Evolutionary conservation across 2,797 vertebrate species (phyloP), one percentile per base, ranked within the genome.

Genomic region (Triplophysa yarkandensis): DNA sequence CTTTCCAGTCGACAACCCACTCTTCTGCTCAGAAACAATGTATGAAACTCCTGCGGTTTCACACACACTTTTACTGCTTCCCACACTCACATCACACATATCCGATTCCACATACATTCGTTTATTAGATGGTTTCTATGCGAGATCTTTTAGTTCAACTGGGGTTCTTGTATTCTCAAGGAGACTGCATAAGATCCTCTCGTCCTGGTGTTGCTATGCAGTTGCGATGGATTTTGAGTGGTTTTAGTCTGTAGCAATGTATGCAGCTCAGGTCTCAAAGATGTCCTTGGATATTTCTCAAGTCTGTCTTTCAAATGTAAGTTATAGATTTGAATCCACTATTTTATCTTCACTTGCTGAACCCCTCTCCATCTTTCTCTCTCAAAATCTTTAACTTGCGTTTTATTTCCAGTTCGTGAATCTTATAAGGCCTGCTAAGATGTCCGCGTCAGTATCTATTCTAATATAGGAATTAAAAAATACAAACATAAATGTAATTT

Each of bases 1-100:
- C 72, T 73, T 78, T 46, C 48, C 46, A 2, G 19, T 11, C 43
- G 39, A 60, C 61, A 70, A n/a, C 65, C 36, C 55, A 27, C 64
- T 21, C 48, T 16, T 7, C 39, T 11, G 4, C 34, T n/a, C 25
- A 52, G 60, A 55, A 32, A 44, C 19, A 80, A 62, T 14, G 32
- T 43, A 32, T 34, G 63, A 46, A 39, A 61, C 46, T 62, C 23
- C 30, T 50, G 36, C 3, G 2, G 41, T 16, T 41, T 67, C 30
- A 28, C 39, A 68, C 60, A 62, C 65, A 43, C 57, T 44, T 44
- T 21, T 4, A 52, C 27, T 34, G 17, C 6, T 30, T 23, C 14
- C 17, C 48, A 55, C 21, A 34, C 44, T 52, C 21, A 46, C 48
- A 55, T n/a, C n/a, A n/a, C n/a, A n/a, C n/a, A n/a, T n/a, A n/a